These are phyloP conservation scores for Alitta virens DNA, from an alignment of 2,888 invertebrate genomes.

Conservation along the genomic window DNA sequence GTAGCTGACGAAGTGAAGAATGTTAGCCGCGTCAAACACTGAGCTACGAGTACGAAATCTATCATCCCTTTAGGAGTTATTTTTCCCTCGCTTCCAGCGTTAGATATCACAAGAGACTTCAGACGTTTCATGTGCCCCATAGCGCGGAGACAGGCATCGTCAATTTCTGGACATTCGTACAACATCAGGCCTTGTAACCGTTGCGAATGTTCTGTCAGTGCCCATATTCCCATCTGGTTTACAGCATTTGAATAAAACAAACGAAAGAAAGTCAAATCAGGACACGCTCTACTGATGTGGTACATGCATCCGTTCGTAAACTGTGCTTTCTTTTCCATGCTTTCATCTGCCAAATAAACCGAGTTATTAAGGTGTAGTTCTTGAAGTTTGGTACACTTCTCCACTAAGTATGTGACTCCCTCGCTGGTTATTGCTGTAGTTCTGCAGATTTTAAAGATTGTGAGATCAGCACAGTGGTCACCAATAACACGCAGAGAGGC, in stretches of 20 bases:
- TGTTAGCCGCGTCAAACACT: slow-evolving; percentile 5
- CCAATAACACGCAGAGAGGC: slow-evolving; percentile 19
- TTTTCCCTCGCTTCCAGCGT: neutral
- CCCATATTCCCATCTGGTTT: neutral
- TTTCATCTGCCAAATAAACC: slow-evolving; percentile 2
- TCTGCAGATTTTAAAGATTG: slow-evolving; percentile 17
- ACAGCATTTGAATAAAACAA: slow-evolving; percentile 3
- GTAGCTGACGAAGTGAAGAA: slow-evolving; percentile 3
- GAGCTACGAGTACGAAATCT: slow-evolving; percentile 13
- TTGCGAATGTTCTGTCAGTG: neutral
- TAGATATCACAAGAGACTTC: slow-evolving; percentile 15
- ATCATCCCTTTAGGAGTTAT: slow-evolving; percentile 14
- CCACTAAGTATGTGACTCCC: slow-evolving; percentile 18
- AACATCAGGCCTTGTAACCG: slow-evolving; percentile 11
- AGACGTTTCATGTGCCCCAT: slow-evolving; percentile 15
- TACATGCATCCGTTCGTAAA: slow-evolving; percentile 9
- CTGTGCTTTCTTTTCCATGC: slow-evolving; percentile 3
- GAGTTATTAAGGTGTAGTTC: slow-evolving; percentile 16
- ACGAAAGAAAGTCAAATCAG: slow-evolving; percentile 8
- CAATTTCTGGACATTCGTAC: slow-evolving; percentile 11
- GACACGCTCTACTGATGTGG: neutral
- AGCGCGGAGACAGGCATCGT: slow-evolving; percentile 12
- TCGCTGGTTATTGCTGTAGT: slow-evolving; percentile 16
- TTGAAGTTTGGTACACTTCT: slow-evolving; percentile 9
- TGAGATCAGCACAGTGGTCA: slow-evolving; percentile 25